Base-by-base conservation (phyloP, 2,888 invertebrate genomes). In the Onthophagus sagittarius region DNA sequence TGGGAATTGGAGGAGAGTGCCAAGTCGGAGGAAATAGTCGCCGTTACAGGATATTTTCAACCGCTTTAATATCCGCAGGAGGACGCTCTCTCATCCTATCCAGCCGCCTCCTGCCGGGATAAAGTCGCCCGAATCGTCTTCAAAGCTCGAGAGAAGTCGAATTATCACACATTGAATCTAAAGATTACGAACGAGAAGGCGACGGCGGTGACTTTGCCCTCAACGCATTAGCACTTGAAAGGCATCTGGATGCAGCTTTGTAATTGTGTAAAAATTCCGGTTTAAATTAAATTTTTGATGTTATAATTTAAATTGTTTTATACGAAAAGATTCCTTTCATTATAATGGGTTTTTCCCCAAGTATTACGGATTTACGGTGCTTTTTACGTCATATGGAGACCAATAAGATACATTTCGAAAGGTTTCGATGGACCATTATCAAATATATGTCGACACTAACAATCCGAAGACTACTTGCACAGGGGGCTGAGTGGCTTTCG, bases 401-500 rank as follows among this genome's bases (percentile, higher is more conserved):
- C 23, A 23, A 23, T 23, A 23, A 14, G 64, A 67, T 67, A 67
- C 67, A 15, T 67, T 67, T 67, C 67, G 11, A 67, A 67, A 32
- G 67, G 31, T 67, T 67, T 32, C 32, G n/a, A 23, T 15, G 23
- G 67, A 67, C 67, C 23, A 67, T 67, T 67, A 67, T 67, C 67
- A 67, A 67, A 67, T 67, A 31, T 67, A 67, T 67, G 67, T 67
- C 67, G 67, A 32, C 67, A 67, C 67, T 67, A 67, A 67, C 67
- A 15, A 67, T 67, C 67, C 67, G 67, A 31, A 32, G 67, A 32
- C 23, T 67, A 67, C 31, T 23, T 67, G 31, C 23, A 23, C 67
- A 67, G 31, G 6, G n/a, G 31, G 63, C n/a, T 32, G 39, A 53
- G 39, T 53, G 39, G 39, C 39, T 53, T 53, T 53, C 39, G 39